These are phyloP conservation scores for Carollia perspicillata DNA, from an alignment of 2,113 vertebrate genomes.

Conservation along the genomic window DNA sequence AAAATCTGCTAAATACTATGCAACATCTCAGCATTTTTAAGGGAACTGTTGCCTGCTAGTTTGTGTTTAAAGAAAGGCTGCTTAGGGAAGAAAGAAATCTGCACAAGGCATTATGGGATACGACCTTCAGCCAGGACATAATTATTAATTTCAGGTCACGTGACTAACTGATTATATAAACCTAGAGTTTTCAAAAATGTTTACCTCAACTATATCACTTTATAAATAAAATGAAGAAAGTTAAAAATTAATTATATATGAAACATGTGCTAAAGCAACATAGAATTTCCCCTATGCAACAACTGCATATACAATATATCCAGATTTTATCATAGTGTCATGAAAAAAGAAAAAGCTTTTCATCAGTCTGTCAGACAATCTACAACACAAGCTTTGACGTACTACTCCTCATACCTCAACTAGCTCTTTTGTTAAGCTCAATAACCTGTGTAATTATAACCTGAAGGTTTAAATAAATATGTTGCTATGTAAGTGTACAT, in stretches of 20 bases:
- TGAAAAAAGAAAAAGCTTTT: background rate
- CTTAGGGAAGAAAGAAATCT: background rate
- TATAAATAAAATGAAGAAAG: background rate
- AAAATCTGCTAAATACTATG: background rate
- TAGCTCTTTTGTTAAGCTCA: background rate
- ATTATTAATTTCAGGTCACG: background rate
- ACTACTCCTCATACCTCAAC: background rate
- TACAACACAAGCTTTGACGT: background rate
- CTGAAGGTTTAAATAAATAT: conserved; percentile 3
- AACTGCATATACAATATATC: background rate
- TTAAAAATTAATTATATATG: background rate
- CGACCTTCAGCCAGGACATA: background rate
- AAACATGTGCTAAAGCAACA: background rate
- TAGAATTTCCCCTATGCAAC: background rate
- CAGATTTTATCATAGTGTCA: background rate
- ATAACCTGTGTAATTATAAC: background rate
- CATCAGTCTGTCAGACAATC: background rate
- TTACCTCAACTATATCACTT: background rate
- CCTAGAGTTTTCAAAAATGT: background rate
- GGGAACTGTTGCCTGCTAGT: background rate
- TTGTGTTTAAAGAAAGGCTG: background rate
- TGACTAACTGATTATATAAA: background rate
- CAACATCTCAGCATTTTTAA: background rate
- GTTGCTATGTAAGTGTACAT: background rate
- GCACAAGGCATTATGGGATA: background rate